These are phyloP conservation scores for Matsumyia berberina DNA, from an alignment of 2,888 invertebrate genomes.

Conservation along the genomic window DNA sequence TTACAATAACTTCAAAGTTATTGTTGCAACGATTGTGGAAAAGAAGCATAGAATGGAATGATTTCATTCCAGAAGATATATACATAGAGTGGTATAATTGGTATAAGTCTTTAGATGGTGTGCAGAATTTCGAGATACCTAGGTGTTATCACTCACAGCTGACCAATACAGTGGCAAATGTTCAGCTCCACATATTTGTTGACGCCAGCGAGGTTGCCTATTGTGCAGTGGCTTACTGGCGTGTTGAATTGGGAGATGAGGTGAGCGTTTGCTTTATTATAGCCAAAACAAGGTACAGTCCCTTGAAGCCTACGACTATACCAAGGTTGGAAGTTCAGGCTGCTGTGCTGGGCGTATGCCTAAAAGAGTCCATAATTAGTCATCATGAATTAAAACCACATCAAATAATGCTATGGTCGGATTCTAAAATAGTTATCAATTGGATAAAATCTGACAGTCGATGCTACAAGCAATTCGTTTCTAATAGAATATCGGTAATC, in stretches of 20 bases:
- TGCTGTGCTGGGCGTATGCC: conserved; percentile 10
- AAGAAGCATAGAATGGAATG: conserved; percentile 11
- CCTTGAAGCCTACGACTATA: background rate
- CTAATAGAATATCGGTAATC: conserved; percentile 13
- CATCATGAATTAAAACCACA: too few relatives aligned
- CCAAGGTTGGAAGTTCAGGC: conserved; percentile 9
- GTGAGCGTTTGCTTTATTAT: conserved; percentile 8
- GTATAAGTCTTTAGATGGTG: conserved; percentile 8
- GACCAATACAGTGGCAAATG: background rate
- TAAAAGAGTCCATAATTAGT: too few relatives aligned
- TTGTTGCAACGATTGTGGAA: conserved; percentile 22
- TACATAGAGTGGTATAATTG: conserved; percentile 14
- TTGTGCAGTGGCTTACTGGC: conserved; percentile 24
- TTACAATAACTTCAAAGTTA: conserved; percentile 21
- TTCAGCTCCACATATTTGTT: conserved; percentile 21
- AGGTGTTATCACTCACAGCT: conserved; percentile 21
- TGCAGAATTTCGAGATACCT: conserved; percentile 2
- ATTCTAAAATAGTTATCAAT: conserved; percentile 24
- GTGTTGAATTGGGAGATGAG: background rate
- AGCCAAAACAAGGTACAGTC: conserved; percentile 21
- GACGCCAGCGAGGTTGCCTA: conserved; percentile 27
- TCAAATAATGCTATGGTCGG: conserved; percentile 2
- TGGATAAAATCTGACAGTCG: conserved; percentile 16
- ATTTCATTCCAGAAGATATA: conserved; percentile 16
- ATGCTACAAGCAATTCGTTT: conserved; percentile 9